Evolutionary conservation across 2,888 invertebrate species (phyloP), one percentile per base, ranked within the genome.

Genomic region (Sinelater perroti): DNA sequence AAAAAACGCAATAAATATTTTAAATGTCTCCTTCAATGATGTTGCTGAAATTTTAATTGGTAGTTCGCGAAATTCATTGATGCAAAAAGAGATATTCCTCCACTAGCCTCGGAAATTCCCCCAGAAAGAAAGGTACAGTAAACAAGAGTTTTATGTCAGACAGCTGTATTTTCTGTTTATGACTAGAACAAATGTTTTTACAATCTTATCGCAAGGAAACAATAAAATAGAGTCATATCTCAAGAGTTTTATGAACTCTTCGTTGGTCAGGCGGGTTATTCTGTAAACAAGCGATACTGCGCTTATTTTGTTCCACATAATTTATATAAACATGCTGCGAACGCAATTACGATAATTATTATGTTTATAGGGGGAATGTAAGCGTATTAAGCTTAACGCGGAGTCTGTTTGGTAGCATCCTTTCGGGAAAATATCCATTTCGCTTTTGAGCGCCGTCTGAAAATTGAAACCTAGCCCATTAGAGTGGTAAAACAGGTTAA

Each of bases 141-240:
- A 45, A 45, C 36, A 53, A 20, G 28, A 53, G 36, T 53, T 53
- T 46, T 53, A 53, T 45, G 53, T 53, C 36, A 26, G 45, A 53
- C 45, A 53, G 45, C 44, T 52, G 52, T 53, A 53, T 53, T 45
- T 53, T 45, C 53, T 36, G 45, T 53, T 53, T 53, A 53, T 53
- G 53, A 53, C 53, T 45, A 36, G 21, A 26, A 45, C 45, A 53
- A 53, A 45, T 53, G 53, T 36, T 53, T 53, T 53, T 46, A 53
- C 53, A 53, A 53, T 53, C 53, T 53, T 53, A 53, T 53, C 53
- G 53, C 53, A 53, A 36, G 45, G 45, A 53, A 53, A 53, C 44
- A 53, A 45, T 53, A 53, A 53, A 53, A 44, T 45, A 21, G 53
- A 46, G 46, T 45, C 53, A 53, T 53, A 53, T 53, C 53, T 53